Conservation (phyloP, 2,888 invertebrate species). For the Sturmia bella region DNA sequence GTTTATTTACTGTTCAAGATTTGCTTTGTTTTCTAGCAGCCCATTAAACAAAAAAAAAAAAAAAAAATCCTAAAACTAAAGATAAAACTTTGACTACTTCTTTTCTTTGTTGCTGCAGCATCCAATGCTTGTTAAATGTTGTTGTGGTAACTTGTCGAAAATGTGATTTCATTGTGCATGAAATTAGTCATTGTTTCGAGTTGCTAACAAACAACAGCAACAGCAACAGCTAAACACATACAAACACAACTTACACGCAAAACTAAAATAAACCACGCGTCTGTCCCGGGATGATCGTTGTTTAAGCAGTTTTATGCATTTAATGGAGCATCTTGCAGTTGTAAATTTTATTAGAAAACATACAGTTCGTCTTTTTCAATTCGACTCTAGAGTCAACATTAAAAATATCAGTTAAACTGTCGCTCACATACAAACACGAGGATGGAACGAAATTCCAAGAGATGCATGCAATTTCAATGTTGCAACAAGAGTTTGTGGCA, state of each 20-base stretch:
- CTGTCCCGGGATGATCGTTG: slow-evolving; percentile 39
- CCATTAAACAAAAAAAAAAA: slow-evolving; percentile 12
- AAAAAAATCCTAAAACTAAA: not conserved
- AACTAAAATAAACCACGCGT: slow-evolving; percentile 38
- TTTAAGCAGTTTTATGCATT: slow-evolving; percentile 27
- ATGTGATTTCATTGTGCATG: slow-evolving; percentile 67
- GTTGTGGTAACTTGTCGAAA: slow-evolving; percentile 63
- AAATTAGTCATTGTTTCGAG: slow-evolving; percentile 68
- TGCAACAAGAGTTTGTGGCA: slow-evolving; percentile 10
- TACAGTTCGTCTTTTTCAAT: slow-evolving; percentile 15
- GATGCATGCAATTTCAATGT: slow-evolving; percentile 23
- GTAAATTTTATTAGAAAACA: slow-evolving; percentile 59
- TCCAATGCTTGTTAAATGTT: slow-evolving; percentile 55
- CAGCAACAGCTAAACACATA: slow-evolving; percentile 7
- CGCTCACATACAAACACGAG: slow-evolving; percentile 10
- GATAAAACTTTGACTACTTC: slow-evolving; percentile 36
- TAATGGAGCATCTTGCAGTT: slow-evolving; percentile 43
- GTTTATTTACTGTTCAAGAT: no score
- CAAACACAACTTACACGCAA: slow-evolving; percentile 16
- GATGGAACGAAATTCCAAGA: slow-evolving; percentile 11
- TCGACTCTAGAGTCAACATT: slow-evolving; percentile 15
- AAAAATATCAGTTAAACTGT: slow-evolving; percentile 38
- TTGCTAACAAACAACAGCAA: not conserved
- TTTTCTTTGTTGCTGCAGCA: not conserved
- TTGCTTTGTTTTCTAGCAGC: not conserved